These are phyloP conservation scores for Uropetala carovei DNA, from an alignment of 2,888 invertebrate genomes.

Conservation along the genomic window DNA sequence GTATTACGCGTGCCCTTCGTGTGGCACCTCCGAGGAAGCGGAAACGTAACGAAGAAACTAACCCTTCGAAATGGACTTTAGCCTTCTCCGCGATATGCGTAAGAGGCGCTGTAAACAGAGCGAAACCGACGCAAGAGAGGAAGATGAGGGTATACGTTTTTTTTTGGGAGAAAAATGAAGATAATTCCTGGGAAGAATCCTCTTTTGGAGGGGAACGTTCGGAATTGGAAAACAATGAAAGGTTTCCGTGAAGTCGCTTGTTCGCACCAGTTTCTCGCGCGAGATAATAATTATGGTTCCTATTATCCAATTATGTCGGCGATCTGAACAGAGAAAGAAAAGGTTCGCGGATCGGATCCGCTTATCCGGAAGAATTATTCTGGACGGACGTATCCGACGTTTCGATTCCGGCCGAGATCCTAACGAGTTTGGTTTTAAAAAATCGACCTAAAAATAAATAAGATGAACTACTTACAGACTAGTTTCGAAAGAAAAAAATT, in stretches of 20 bases:
- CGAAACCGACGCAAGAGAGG: too few relatives aligned
- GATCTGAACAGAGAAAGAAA: background rate
- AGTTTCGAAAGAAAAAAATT: background rate
- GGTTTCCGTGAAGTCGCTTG: too few relatives aligned
- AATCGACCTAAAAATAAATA: background rate
- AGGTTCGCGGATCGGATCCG: background rate
- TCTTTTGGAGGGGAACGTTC: too few relatives aligned
- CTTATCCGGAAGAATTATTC: background rate
- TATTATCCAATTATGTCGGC: too few relatives aligned
- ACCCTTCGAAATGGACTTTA: background rate
- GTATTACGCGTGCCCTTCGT: background rate
- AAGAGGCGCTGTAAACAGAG: too few relatives aligned
- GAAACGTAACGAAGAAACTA: background rate
- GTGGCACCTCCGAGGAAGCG: background rate
- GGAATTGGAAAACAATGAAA: too few relatives aligned
- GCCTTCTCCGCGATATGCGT: background rate
- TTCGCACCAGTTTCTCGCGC: too few relatives aligned
- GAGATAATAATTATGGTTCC: too few relatives aligned
- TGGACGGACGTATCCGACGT: background rate
- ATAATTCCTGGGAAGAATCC: too few relatives aligned
- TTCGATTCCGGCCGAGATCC: background rate
- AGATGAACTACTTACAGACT: background rate
- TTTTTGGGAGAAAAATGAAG: too few relatives aligned
- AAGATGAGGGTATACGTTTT: too few relatives aligned
- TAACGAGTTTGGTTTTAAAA: background rate